These are phyloP conservation scores for Syndactyla subalaris DNA, from an alignment of 2,797 vertebrate genomes.

Conservation along the genomic window DNA sequence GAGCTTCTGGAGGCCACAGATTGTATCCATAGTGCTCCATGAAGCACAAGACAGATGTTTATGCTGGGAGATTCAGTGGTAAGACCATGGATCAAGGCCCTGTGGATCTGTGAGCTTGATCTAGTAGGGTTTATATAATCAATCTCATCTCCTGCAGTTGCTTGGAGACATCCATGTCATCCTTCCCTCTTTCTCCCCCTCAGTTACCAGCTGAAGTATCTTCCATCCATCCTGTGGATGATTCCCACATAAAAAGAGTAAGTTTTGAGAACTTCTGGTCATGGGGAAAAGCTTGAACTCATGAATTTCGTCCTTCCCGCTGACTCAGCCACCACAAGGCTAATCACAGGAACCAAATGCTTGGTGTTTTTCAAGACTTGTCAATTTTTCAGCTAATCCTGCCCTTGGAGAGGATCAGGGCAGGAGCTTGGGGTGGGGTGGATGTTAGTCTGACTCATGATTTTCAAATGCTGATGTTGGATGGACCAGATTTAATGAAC, in stretches of 20 bases:
- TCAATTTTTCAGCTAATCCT: conserved; percentile 27
- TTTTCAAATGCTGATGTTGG: neutral
- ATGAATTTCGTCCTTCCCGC: neutral
- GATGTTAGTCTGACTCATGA: neutral
- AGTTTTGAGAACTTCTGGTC: neutral
- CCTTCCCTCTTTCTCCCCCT: neutral
- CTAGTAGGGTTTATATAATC: neutral
- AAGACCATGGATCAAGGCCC: neutral
- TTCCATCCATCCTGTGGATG: neutral
- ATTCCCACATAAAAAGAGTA: neutral
- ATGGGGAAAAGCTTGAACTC: neutral
- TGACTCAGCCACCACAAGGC: neutral
- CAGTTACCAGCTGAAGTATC: neutral
- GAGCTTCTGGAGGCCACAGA: neutral
- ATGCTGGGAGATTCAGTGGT: neutral
- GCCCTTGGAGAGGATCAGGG: neutral
- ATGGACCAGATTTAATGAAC: neutral
- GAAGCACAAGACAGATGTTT: neutral
- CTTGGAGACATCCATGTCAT: neutral
- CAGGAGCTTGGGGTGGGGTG: neutral
- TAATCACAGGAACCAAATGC: neutral
- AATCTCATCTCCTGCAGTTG: neutral
- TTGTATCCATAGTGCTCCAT: neutral
- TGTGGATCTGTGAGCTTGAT: neutral
- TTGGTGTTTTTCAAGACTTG: neutral